Conservation (phyloP, 2,888 invertebrate species). For the Drosophila recens region DNA sequence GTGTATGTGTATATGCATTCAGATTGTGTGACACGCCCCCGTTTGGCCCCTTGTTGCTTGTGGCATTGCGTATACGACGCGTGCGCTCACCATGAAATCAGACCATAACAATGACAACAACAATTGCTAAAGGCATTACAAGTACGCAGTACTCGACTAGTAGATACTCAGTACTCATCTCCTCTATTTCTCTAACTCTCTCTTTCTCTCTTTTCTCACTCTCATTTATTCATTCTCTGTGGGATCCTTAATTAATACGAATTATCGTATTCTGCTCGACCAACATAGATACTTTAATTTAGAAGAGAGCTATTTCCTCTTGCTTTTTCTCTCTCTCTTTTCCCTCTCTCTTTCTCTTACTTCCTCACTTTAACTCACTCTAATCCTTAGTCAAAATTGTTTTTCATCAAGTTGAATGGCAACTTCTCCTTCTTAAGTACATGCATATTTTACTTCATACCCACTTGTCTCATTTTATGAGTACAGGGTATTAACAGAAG, state of each 20-base stretch:
- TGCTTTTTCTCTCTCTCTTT: neutral
- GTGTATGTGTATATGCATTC: conserved; percentile 27
- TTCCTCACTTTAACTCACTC: neutral
- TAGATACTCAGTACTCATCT: conserved; percentile 1
- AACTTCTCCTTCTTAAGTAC: neutral
- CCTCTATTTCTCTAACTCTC: neutral
- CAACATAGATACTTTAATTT: neutral
- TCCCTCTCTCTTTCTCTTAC: neutral
- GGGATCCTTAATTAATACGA: neutral
- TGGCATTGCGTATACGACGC: conserved; percentile 73
- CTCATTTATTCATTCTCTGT: neutral
- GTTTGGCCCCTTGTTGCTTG: conserved; percentile 9
- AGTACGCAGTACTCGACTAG: neutral
- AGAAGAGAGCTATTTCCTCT: neutral
- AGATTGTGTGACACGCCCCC: conserved; percentile 37
- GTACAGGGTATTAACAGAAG: conserved; percentile 17
- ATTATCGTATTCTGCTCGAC: neutral
- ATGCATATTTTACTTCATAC: neutral
- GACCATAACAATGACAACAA: conserved; percentile 56
- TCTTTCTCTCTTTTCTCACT: neutral
- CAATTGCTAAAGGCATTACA: conserved; percentile 21
- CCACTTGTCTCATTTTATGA: neutral
- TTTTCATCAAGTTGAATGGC: neutral
- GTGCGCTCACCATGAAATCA: conserved; percentile 69
- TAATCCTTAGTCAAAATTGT: neutral